Percentiles rank a stretch among this genome's conserved stretches.
These are phyloP conservation scores for Xiphophorus maculatus DNA, from an alignment of 2,113 vertebrate species.

Conservation along the genomic window DNA sequence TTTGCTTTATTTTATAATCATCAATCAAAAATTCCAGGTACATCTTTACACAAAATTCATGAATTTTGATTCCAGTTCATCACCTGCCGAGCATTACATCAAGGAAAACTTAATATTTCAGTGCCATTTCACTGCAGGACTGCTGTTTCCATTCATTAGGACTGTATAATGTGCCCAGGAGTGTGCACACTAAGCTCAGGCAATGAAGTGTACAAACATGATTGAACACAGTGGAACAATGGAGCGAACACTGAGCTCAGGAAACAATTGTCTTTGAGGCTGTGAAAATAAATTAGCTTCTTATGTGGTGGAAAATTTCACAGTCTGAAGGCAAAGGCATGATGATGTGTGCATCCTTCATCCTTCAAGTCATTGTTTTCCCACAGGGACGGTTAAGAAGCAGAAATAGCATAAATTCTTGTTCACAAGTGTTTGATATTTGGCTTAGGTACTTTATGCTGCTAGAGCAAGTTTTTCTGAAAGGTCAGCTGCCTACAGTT, in stretches of 20 bases:
- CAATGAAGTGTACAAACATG: slow-evolving; percentile 23
- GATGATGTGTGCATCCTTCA: slow-evolving; percentile 25
- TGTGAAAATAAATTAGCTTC: slow-evolving; percentile 63
- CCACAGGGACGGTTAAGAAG: slow-evolving; percentile 2
- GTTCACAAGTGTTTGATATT: slow-evolving; percentile 26
- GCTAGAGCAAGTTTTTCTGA: slow-evolving; percentile 34
- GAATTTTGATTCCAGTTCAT: background rate
- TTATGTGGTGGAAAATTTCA: slow-evolving; percentile 48
- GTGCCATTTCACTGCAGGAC: background rate
- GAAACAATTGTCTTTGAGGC: slow-evolving; percentile 58
- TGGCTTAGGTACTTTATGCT: slow-evolving; percentile 14
- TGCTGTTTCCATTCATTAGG: background rate
- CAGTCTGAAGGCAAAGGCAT: slow-evolving; percentile 42
- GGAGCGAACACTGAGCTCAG: slow-evolving; percentile 15
- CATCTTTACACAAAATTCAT: background rate
- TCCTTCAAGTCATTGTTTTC: slow-evolving; percentile 27
- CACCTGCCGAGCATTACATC: background rate
- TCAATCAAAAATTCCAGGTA: background rate
- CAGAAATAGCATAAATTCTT: slow-evolving; percentile 16
- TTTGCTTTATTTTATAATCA: background rate
- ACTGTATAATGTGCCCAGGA: background rate
- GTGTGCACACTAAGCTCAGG: background rate
- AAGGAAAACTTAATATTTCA: background rate
- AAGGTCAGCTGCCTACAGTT: slow-evolving; percentile 26
- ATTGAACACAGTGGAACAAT: slow-evolving; percentile 18